These are phyloP conservation scores for Bathynomus jamesi DNA, from an alignment of 1,140 invertebrate species.

Conservation along the genomic window DNA sequence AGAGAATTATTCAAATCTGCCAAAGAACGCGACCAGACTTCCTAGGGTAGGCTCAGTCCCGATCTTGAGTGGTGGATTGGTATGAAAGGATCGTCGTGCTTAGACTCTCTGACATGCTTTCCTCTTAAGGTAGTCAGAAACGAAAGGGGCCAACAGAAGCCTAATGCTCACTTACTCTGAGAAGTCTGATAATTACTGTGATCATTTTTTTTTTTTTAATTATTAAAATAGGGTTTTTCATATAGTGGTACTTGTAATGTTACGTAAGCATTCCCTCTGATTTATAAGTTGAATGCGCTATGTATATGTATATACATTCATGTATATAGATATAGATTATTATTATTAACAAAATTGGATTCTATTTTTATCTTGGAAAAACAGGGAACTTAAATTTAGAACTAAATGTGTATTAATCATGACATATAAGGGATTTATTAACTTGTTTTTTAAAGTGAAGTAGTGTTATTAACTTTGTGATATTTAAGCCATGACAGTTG, in stretches of 20 bases:
- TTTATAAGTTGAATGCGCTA: neutral
- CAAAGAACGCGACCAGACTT: slow-evolving; percentile 29
- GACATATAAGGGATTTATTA: no score
- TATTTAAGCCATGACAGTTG: neutral
- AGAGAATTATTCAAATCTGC: slow-evolving; percentile 33
- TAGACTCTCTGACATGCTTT: neutral
- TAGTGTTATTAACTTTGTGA: no score
- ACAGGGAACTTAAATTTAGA: no score
- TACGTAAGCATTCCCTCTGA: neutral
- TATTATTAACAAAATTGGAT: no score
- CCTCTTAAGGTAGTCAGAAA: neutral
- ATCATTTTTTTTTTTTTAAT: neutral
- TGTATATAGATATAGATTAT: neutral
- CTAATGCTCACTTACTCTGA: neutral
- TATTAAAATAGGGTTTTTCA: no score
- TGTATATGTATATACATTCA: neutral
- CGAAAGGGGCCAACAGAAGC: neutral
- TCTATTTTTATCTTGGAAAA: neutral
- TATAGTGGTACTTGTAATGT: neutral
- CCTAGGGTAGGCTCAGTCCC: slow-evolving; percentile 27
- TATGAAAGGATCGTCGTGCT: neutral
- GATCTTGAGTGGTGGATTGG: slow-evolving; percentile 4
- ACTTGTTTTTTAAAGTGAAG: no score
- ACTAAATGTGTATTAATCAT: no score
- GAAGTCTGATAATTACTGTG: neutral